Evolutionary conservation across 30 jellyfish, hydroid and myxozoan species (phyloP), one percentile per base, ranked within the genome.

Genomic region (Morbakka virulenta): DNA sequence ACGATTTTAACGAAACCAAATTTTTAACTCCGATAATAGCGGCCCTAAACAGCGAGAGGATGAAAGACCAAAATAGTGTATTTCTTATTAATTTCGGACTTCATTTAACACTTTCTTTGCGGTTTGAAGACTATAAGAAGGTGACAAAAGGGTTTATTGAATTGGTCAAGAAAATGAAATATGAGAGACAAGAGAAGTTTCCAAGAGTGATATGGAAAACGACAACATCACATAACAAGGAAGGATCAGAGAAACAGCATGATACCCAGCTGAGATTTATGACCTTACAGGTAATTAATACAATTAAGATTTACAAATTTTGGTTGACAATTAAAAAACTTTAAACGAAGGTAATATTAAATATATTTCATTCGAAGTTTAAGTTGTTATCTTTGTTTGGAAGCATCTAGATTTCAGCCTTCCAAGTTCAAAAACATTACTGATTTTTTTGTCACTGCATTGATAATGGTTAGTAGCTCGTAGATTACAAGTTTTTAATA

Each of bases 231-330:
- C 73, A 72, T 12, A 28, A 73, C 29, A 83, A 83, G 31, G 95
- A 83, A 32, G 50, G 95, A 64, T 87, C 95, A 6, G 83, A 71
- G n/a, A n/a, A n/a, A n/a, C n/a, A n/a, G n/a, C n/a, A n/a, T n/a
- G n/a, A n/a, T n/a, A n/a, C n/a, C n/a, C n/a, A n/a, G n/a, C n/a
- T n/a, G n/a, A n/a, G n/a, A n/a, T n/a, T n/a, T n/a, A n/a, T n/a
- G n/a, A n/a, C n/a, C n/a, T n/a, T n/a, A n/a, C n/a, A n/a, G n/a
- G n/a, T n/a, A n/a, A n/a, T n/a, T n/a, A n/a, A n/a, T n/a, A n/a
- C n/a, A n/a, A n/a, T n/a, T n/a, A n/a, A n/a, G n/a, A n/a, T n/a
- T n/a, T n/a, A n/a, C n/a, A n/a, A n/a, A n/a, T n/a, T n/a, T n/a
- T n/a, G n/a, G n/a, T n/a, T n/a, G n/a, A n/a, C n/a, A n/a, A n/a